Conservation (phyloP, 2,797 vertebrate genomes). For the Lepilemur septentrionalis region DNA sequence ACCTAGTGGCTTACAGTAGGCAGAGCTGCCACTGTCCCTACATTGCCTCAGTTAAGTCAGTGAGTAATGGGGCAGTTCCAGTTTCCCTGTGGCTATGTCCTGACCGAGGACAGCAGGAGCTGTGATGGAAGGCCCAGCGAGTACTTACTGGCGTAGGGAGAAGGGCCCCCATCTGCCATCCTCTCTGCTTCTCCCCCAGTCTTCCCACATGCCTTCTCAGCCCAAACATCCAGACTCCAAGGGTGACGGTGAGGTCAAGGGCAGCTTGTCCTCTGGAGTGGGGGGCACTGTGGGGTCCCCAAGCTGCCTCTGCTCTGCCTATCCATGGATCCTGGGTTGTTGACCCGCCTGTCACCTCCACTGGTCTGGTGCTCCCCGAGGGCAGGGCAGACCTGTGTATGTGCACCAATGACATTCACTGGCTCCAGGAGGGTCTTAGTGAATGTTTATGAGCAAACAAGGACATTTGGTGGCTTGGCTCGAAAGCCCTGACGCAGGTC, state of each 20-base stretch:
- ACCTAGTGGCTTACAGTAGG: neutral
- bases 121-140: neutral
- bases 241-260: neutral
- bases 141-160: fast-evolving
- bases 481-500: neutral
- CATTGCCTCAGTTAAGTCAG: neutral
- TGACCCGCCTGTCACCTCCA: no score
- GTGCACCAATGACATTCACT: neutral
- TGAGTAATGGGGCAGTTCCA: neutral
- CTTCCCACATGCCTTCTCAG: neutral
- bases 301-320: neutral
- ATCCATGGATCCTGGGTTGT: neutral
- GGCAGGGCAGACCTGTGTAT: neutral
- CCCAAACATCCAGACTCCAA: neutral
- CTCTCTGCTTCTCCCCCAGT: neutral
- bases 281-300: neutral
- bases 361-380: neutral
- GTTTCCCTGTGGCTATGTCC: neutral
- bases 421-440: neutral
- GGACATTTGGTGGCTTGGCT: neutral
- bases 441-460: neutral
- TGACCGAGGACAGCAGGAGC: neutral
- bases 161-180: neutral
- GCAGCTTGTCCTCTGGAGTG: neutral
- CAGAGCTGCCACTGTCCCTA: neutral